Base-by-base conservation (phyloP, 2,888 invertebrate genomes). In the Drosophila nigricruria region DNA sequence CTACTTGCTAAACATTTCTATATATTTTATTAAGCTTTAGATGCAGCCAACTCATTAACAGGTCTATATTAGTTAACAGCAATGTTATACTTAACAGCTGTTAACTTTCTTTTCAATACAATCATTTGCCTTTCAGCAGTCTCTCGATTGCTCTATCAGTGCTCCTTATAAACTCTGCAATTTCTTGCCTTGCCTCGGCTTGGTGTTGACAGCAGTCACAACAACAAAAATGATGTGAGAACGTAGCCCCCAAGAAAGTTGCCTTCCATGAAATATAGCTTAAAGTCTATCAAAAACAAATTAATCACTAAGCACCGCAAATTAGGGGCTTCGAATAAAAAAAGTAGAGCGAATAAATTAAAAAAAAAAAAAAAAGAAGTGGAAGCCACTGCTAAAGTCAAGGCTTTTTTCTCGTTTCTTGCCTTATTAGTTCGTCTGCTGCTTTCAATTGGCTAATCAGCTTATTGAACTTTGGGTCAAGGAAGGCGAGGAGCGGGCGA, bases 401-500 rank as follows among this genome's bases (percentile, higher is more conserved):
- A 43, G 54, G 67, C 20, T 42, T 50, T 65, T 18, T 9, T 18
- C 14, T 73, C 64, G 40, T 60, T 68, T 68, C 73, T 71, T 73
- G 65, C 73, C 68, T 78, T 82, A 64, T 77, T 65, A 64, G 70
- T 80, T 68, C 58, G 69, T 67, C 64, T 73, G 76, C 64, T 79
- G 82, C 80, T 80, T 84, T 86, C 75, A 78, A 86, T 84, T 72
- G 69, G 84, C 78, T 88, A 86, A 88, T 84, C 84, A 81, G 89
- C 89, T 84, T 87, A 88, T 88, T 86, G 87, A 86, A 76, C 81
- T 88, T 81, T 62, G 83, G 83, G 68, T 69, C 69, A 23, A 25
- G 54, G n/a, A 47, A 61, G 42, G 42, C 20, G 16, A 9, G 6
- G 16, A 20, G 23, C 32, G 5, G 50, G 3, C 16, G 34, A 23